phyloP scores from a whole-genome alignment of 2,888 invertebrate genomes.

The Muschampia plurimacula region DNA sequence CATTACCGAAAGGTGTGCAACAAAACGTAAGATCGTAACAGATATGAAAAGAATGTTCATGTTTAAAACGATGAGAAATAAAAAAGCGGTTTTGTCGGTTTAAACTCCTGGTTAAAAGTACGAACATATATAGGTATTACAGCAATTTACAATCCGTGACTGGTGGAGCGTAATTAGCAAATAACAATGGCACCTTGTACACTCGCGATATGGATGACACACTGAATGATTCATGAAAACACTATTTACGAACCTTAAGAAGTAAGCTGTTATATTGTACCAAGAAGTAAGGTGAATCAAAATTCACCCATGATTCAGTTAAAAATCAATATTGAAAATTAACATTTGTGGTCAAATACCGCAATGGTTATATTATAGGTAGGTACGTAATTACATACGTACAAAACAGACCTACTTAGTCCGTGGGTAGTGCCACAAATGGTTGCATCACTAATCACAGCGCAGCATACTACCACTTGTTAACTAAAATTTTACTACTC shows the following conservation, averaged over 20 bases:
- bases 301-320: neutral
- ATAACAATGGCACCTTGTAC: slow-evolving; percentile 40
- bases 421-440: no score
- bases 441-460: no score
- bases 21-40: neutral
- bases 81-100: neutral
- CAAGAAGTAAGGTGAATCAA: slow-evolving; percentile 18
- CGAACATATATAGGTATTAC: neutral
- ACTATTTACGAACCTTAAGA: slow-evolving; percentile 37
- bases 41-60: no score
- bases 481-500: no score
- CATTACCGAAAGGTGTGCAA: neutral
- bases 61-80: neutral
- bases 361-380: neutral
- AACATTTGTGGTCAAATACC: neutral
- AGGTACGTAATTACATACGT: no score
- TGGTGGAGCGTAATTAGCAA: slow-evolving; percentile 40
- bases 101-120: neutral
- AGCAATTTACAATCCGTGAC: slow-evolving; percentile 24
- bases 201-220: slow-evolving; percentile 41
- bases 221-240: slow-evolving; percentile 43
- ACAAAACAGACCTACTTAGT: no score
- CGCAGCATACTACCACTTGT: no score
- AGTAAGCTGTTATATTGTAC: slow-evolving; percentile 8
- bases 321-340: neutral